Percentiles rank a stretch among this genome's conserved stretches.
These are phyloP conservation scores for Ciconia stormi DNA, from an alignment of 2,113 vertebrate genomes.

Conservation along the genomic window DNA sequence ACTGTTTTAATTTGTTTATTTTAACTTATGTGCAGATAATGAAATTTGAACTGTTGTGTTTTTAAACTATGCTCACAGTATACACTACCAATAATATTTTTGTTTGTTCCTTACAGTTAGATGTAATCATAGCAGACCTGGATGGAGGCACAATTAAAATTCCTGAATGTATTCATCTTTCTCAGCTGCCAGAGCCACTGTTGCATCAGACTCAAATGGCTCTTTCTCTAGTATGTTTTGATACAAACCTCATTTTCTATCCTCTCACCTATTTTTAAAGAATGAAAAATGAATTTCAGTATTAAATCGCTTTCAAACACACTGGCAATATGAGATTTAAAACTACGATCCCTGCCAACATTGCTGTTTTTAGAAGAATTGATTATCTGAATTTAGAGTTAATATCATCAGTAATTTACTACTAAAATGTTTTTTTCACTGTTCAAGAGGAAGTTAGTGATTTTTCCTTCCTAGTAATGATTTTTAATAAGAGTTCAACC, in stretches of 20 bases:
- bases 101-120: conserved; percentile 80
- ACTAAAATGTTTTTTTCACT: background rate
- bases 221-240: conserved; percentile 85
- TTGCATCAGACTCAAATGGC: conserved; percentile 87
- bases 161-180: conserved; percentile 97
- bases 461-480: background rate
- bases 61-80: background rate
- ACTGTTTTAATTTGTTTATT: background rate
- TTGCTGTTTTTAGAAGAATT: background rate
- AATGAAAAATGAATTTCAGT: background rate
- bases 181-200: conserved; percentile 92
- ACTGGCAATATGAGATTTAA: background rate
- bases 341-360: background rate
- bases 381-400: background rate
- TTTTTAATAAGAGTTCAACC: background rate
- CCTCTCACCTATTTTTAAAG: background rate
- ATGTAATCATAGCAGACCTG: conserved; percentile 97
- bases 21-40: background rate
- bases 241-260: background rate
- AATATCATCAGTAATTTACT: background rate
- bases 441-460: background rate
- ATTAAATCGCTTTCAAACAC: background rate
- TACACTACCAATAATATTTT: background rate
- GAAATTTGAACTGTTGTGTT: background rate
- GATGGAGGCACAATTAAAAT: conserved; percentile 98